phyloP scores from a whole-genome alignment of 2,113 vertebrate species.

The Engystomops pustulosus region DNA sequence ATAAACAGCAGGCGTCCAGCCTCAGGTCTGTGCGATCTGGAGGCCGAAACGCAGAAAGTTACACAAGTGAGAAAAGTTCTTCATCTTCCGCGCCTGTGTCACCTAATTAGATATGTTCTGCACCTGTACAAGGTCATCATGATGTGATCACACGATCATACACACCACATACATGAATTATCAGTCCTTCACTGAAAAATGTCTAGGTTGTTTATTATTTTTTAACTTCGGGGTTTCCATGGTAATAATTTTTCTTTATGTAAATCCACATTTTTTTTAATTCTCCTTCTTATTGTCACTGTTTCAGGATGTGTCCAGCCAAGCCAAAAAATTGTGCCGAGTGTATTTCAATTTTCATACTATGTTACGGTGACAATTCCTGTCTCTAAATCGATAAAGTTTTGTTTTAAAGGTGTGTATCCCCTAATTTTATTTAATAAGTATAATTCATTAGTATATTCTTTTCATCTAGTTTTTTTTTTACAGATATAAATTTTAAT shows the following conservation, averaged over 20 bases:
- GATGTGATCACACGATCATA: not conserved
- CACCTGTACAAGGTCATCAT: not conserved
- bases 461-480: too few relatives aligned
- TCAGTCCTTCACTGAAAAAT: too few relatives aligned
- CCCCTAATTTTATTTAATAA: too few relatives aligned
- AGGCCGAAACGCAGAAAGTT: too few relatives aligned
- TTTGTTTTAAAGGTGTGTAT: too few relatives aligned
- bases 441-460: too few relatives aligned
- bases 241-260: constrained; percentile 11
- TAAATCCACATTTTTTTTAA: constrained; percentile 13
- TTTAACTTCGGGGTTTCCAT: constrained; percentile 31
- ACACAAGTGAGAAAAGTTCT: not conserved
- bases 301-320: constrained; percentile 13
- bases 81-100: not conserved
- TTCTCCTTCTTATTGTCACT: constrained; percentile 21
- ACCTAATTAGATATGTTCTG: too few relatives aligned
- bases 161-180: too few relatives aligned
- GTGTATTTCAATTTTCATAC: not conserved
- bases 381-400: not conserved
- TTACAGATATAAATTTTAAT: too few relatives aligned
- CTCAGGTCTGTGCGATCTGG: too few relatives aligned
- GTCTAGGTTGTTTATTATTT: too few relatives aligned
- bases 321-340: too few relatives aligned
- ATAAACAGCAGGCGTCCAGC: not conserved
- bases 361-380: not conserved